Conservation (phyloP, 2,113 vertebrate genomes). For the Phoxinus phoxinus region DNA sequence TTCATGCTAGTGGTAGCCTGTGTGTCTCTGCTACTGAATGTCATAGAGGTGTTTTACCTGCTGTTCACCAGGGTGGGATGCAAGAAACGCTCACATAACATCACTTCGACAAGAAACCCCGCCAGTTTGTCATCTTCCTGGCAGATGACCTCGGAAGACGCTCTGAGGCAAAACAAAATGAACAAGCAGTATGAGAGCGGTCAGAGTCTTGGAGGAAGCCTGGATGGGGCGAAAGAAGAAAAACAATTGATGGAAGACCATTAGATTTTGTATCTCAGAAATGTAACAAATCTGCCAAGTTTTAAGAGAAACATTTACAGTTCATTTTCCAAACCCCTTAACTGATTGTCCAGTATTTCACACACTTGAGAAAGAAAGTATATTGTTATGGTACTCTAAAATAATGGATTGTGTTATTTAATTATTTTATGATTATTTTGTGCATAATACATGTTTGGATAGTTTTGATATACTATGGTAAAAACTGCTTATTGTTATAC, state of each 20-base stretch:
- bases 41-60: slow-evolving; percentile 79
- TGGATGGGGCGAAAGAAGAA: slow-evolving; percentile 74
- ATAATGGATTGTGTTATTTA: neutral
- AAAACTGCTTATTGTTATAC: neutral
- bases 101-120: slow-evolving; percentile 53
- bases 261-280: slow-evolving; percentile 23
- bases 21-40: slow-evolving; percentile 76
- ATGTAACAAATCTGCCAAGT: neutral
- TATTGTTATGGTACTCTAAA: neutral
- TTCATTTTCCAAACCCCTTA: neutral
- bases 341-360: neutral
- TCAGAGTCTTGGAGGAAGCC: slow-evolving; percentile 65
- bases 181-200: slow-evolving; percentile 70
- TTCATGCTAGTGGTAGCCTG: slow-evolving; percentile 82
- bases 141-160: slow-evolving; percentile 32
- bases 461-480: neutral
- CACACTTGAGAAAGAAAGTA: neutral
- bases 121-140: slow-evolving; percentile 41
- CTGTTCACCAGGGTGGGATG: slow-evolving; percentile 67
- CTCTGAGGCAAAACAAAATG: slow-evolving; percentile 69
- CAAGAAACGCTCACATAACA: slow-evolving; percentile 3
- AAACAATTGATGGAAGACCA: slow-evolving; percentile 63
- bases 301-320: neutral
- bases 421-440: neutral
- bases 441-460: neutral